These are phyloP conservation scores for Atractosteus spatula DNA, from an alignment of 2,113 vertebrate genomes.

Conservation along the genomic window DNA sequence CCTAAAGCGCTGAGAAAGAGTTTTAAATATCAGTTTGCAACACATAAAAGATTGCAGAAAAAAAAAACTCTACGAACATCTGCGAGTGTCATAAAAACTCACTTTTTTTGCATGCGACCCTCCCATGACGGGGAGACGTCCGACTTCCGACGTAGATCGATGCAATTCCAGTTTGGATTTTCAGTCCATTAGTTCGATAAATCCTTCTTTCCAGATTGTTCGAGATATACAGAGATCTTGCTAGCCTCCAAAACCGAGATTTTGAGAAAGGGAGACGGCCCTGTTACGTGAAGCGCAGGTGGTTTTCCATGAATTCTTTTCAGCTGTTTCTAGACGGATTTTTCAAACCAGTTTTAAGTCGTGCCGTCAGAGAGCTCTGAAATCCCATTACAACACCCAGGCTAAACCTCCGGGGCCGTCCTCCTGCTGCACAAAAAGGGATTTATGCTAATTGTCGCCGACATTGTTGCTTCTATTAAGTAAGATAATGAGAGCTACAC, in stretches of 20 bases:
- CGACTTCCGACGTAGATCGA: too few species aligned
- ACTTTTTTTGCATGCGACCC: slow-evolving; percentile 51
- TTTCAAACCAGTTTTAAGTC: slow-evolving; percentile 23
- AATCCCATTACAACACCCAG: slow-evolving; percentile 62
- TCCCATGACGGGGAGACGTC: slow-evolving; percentile 43
- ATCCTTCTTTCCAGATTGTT: background rate
- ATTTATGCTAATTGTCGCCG: slow-evolving; percentile 59
- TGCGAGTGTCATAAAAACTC: slow-evolving; percentile 31
- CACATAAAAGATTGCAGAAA: too few species aligned
- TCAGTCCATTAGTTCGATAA: background rate
- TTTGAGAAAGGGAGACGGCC: too few species aligned
- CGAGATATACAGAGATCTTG: too few species aligned
- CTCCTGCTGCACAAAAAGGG: slow-evolving; percentile 40
- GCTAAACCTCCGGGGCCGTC: slow-evolving; percentile 55
- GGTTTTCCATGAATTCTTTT: background rate
- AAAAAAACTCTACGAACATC: too few species aligned
- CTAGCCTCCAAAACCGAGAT: too few species aligned
- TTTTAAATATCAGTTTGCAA: too few species aligned
- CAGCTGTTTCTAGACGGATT: background rate
- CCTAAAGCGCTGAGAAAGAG: too few species aligned
- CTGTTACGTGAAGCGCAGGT: background rate
- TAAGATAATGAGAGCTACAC: background rate
- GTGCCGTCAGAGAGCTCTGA: slow-evolving; percentile 45
- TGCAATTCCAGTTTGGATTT: background rate
- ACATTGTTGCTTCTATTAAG: slow-evolving; percentile 58